A percentile compares a stretch with the other conserved stretches of the same genome.
Conservation (phyloP, 1,140 invertebrate genomes). For the Trachymyrmex cornetzi region DNA sequence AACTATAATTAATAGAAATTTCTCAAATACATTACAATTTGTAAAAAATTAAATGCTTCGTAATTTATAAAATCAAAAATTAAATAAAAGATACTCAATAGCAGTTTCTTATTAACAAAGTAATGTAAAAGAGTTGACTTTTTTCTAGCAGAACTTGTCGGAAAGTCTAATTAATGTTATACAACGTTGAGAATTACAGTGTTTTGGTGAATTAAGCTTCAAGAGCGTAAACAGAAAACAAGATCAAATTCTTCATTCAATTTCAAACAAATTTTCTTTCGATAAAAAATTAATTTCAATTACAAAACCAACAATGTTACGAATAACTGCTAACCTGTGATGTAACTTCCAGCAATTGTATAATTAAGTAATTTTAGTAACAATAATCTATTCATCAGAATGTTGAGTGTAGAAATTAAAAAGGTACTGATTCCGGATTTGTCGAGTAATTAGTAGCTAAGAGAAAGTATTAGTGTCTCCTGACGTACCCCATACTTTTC, state of each 20-base stretch:
- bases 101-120: neutral
- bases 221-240: slow-evolving; percentile 45
- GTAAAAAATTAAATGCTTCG: neutral
- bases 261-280: slow-evolving; percentile 11
- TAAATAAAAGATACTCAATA: neutral
- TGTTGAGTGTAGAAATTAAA: neutral
- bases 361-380: neutral
- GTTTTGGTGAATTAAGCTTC: slow-evolving; percentile 55
- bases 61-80: neutral
- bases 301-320: neutral
- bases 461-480: slow-evolving; percentile 42
- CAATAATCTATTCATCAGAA: neutral
- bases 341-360: neutral
- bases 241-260: slow-evolving; percentile 48
- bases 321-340: neutral
- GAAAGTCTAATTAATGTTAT: slow-evolving; percentile 27
- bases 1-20: neutral
- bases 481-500: slow-evolving; percentile 24
- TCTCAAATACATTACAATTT: neutral
- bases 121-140: neutral
- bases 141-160: neutral
- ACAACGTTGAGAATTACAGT: slow-evolving; percentile 15
- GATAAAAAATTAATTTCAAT: neutral
- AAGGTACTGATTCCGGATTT: neutral
- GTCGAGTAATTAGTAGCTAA: slow-evolving; percentile 1